Percentiles rank a stretch among this genome's conserved stretches.
Conservation (phyloP, 2,113 vertebrate species). For the Melanocharis versteri region DNA sequence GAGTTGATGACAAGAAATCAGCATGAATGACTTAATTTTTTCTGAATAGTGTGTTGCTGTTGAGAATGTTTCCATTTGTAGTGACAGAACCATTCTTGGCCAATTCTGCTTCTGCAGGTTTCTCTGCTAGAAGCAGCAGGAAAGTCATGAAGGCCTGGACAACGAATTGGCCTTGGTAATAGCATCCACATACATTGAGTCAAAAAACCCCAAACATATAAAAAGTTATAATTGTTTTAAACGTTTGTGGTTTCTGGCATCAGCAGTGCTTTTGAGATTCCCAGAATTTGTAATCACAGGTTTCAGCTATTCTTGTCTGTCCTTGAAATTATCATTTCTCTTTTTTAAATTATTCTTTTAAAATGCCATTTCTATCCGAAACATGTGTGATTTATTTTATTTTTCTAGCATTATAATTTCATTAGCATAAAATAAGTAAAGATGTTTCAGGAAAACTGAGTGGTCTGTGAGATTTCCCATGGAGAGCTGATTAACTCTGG, state of each 20-base stretch:
- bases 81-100: neutral
- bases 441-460: neutral
- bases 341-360: neutral
- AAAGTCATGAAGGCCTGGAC: neutral
- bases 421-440: neutral
- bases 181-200: neutral
- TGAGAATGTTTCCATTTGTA: neutral
- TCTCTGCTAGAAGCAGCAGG: neutral
- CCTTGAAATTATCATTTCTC: neutral
- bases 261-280: neutral
- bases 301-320: neutral
- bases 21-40: neutral
- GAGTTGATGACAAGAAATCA: neutral
- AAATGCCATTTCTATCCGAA: neutral
- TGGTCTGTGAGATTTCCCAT: neutral
- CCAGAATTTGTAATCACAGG: neutral
- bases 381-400: neutral
- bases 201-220: rapidly evolving
- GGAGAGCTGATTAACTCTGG: neutral
- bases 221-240: neutral
- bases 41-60: neutral
- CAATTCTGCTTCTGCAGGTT: neutral
- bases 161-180: neutral
- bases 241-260: neutral
- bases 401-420: neutral